phyloP scores from a whole-genome alignment of 2,888 invertebrate genomes.

The Hirudinaria manillensis region DNA sequence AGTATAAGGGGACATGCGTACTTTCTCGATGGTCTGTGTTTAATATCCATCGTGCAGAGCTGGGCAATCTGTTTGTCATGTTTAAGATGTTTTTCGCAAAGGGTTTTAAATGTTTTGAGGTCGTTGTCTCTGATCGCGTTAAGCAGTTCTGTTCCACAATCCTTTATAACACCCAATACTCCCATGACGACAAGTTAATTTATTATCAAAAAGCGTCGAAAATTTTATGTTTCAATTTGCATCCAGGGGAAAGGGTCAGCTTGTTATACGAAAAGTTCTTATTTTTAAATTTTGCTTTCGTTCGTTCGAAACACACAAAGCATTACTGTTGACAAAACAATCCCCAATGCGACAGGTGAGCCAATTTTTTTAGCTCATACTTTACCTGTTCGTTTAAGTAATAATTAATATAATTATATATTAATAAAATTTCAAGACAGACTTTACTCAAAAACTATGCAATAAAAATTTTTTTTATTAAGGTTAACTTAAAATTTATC shows the following conservation, averaged over 20 bases:
- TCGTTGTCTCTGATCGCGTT: constrained; percentile 41
- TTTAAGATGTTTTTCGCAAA: constrained; percentile 40
- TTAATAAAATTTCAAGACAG: too few species aligned
- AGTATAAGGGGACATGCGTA: constrained; percentile 43
- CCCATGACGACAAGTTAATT: constrained; percentile 25
- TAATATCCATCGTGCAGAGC: constrained; percentile 41
- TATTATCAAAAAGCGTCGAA: neutral
- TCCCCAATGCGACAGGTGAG: neutral
- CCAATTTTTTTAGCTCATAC: neutral
- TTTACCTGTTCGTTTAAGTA: too few species aligned
- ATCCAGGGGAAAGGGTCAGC: neutral
- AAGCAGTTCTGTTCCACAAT: constrained; percentile 42
- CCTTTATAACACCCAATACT: constrained; percentile 25
- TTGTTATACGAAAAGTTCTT: too few species aligned
- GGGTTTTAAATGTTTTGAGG: constrained; percentile 36
- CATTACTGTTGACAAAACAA: neutral
- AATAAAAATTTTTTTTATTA: too few species aligned
- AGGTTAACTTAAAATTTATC: too few species aligned
- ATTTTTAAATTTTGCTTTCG: too few species aligned
- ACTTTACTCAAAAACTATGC: too few species aligned
- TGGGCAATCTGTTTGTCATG: constrained; percentile 39
- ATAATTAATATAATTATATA: too few species aligned
- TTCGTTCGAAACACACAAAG: too few species aligned
- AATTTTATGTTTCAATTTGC: neutral
- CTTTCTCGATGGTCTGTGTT: constrained; percentile 42